phyloP scores from a whole-genome alignment of 2,888 invertebrate genomes.

The Netelia inedita region DNA sequence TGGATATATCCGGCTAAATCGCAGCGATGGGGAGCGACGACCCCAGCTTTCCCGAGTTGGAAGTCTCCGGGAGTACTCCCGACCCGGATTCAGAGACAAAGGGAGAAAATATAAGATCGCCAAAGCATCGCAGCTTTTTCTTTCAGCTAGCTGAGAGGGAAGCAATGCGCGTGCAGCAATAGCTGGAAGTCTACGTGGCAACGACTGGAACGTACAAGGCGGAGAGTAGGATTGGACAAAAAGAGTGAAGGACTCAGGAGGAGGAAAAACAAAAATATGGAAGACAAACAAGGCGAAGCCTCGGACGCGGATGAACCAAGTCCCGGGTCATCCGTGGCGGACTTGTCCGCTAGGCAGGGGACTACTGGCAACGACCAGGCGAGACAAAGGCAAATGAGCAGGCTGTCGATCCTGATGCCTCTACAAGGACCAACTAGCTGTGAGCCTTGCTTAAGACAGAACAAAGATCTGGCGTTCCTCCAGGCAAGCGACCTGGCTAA shows the following conservation, averaged over 20 bases:
- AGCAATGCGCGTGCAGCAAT: background rate
- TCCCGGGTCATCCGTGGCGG: constrained; percentile 38
- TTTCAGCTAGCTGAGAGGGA: background rate
- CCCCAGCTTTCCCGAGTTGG: background rate
- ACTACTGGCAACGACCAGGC: constrained; percentile 21
- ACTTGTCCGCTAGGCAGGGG: constrained; percentile 26
- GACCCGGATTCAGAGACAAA: background rate
- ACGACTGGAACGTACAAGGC: background rate
- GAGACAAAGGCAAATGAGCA: background rate
- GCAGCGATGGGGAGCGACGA: background rate
- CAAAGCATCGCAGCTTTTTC: background rate
- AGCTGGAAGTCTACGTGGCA: too few species aligned
- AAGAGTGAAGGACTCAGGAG: background rate
- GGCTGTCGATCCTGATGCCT: background rate
- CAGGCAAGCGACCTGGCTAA: background rate
- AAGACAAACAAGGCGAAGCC: constrained; percentile 13
- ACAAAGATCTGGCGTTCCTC: background rate
- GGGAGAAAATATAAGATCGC: background rate
- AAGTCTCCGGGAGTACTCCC: background rate
- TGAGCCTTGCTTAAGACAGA: background rate
- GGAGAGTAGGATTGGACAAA: background rate
- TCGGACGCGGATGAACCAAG: constrained; percentile 45
- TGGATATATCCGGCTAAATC: background rate
- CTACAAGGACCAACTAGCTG: background rate
- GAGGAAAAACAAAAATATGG: background rate